Conservation (phyloP, 2,888 invertebrate genomes). For the Nemapogon koenigi region DNA sequence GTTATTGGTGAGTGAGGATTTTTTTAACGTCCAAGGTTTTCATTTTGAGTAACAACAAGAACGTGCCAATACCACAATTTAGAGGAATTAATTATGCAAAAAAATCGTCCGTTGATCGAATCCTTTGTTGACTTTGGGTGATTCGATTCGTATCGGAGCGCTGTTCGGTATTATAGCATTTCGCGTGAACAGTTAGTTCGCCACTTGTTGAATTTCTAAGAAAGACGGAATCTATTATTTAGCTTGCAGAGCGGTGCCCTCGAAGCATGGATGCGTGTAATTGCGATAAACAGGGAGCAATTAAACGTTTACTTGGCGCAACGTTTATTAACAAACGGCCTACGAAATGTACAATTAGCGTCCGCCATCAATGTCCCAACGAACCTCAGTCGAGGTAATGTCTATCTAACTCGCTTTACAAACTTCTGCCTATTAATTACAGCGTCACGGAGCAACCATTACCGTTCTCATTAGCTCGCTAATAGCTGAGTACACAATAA, state of each 20-base stretch:
- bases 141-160: conserved; percentile 3
- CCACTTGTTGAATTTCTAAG: too few species aligned
- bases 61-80: conserved; percentile 51
- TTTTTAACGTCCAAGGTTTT: conserved; percentile 47
- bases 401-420: conserved; percentile 11
- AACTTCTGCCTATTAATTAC: conserved; percentile 20
- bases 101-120: conserved; percentile 16
- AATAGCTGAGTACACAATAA: conserved; percentile 46
- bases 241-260: conserved; percentile 5
- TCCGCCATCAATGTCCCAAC: conserved; percentile 10
- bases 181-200: too few species aligned
- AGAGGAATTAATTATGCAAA: conserved; percentile 45
- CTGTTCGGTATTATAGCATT: too few species aligned
- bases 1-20: conserved; percentile 40
- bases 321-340: conserved; percentile 28
- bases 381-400: conserved; percentile 10
- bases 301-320: conserved; percentile 43
- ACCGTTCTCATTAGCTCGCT: conserved; percentile 44
- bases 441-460: conserved; percentile 35
- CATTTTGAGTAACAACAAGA: conserved; percentile 42
- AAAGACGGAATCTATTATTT: too few species aligned
- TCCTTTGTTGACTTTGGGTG: background rate
- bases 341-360: conserved; percentile 14
- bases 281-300: conserved; percentile 46
- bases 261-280: conserved; percentile 50